phyloP scores from a whole-genome alignment of 1,140 invertebrate genomes.

The Ephestia elutella region DNA sequence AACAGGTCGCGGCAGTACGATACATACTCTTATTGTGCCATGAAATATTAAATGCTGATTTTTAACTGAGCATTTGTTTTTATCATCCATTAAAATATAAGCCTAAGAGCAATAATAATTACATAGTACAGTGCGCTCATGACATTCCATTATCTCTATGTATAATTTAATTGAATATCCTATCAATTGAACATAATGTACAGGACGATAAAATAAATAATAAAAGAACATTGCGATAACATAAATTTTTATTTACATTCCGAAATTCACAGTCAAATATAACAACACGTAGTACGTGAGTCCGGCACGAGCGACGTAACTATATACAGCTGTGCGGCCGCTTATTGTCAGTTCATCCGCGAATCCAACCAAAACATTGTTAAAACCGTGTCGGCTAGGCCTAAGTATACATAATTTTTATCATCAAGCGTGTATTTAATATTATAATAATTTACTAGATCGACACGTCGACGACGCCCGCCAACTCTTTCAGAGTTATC shows the following conservation, averaged over 20 bases:
- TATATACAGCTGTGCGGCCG: slow-evolving; percentile 32
- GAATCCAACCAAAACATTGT: slow-evolving; percentile 21
- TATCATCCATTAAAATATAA: background rate
- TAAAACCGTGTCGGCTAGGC: slow-evolving; percentile 35
- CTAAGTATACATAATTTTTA: slow-evolving; percentile 34
- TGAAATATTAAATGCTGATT: too few species aligned
- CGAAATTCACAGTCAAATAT: slow-evolving; percentile 66
- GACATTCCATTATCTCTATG: background rate
- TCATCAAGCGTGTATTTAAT: slow-evolving; percentile 24
- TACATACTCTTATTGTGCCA: too few species aligned
- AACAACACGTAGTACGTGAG: slow-evolving; percentile 49
- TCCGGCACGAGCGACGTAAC: slow-evolving; percentile 29
- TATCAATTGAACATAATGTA: slow-evolving; percentile 3
- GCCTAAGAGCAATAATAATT: slow-evolving; percentile 2
- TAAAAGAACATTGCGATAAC: slow-evolving; percentile 47
- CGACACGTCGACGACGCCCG: slow-evolving; percentile 20
- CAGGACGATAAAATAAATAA: slow-evolving; percentile 5
- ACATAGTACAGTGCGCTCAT: background rate
- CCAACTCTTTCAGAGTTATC: slow-evolving; percentile 39
- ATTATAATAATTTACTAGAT: slow-evolving; percentile 27
- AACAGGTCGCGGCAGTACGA: too few species aligned
- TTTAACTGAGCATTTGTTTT: background rate
- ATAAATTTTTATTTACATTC: slow-evolving; percentile 72
- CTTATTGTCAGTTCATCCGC: slow-evolving; percentile 30
- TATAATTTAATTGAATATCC: background rate